These are phyloP conservation scores for Reinhardtius hippoglossoides DNA, from an alignment of 2,113 vertebrate genomes.

Conservation along the genomic window DNA sequence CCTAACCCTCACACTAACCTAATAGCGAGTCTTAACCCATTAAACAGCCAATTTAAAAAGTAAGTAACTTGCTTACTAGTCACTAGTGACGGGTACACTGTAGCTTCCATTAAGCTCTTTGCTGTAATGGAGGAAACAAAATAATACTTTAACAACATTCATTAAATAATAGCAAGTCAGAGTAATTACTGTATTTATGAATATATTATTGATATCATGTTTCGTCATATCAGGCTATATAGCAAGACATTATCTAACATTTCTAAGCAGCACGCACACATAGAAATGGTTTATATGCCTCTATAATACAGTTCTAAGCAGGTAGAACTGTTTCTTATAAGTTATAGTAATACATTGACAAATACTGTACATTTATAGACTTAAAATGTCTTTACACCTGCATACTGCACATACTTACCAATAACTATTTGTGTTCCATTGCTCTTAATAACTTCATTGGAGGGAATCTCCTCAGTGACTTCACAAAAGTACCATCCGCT, in stretches of 20 bases:
- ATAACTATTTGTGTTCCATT: slow-evolving; percentile 42
- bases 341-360: background rate
- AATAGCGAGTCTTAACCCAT: too few relatives aligned
- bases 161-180: background rate
- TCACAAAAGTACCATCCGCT: slow-evolving; percentile 66
- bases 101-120: slow-evolving; percentile 22
- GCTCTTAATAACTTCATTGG: accelerated
- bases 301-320: too few relatives aligned
- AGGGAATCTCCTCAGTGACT: slow-evolving; percentile 50
- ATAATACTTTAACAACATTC: slow-evolving; percentile 27
- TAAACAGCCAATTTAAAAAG: too few relatives aligned
- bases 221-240: background rate
- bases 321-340: background rate
- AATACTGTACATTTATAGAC: background rate
- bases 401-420: slow-evolving; percentile 57
- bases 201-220: background rate
- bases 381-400: background rate
- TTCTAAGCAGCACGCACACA: background rate
- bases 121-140: slow-evolving; percentile 55
- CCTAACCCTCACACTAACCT: too few relatives aligned
- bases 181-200: background rate
- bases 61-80: background rate
- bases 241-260: background rate
- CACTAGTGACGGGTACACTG: slow-evolving; percentile 35
- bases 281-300: too few relatives aligned